Evolutionary conservation across 2,113 vertebrate genomes (phyloP), one percentile per base, ranked within the genome.

Genomic region (Monopterus albus): DNA sequence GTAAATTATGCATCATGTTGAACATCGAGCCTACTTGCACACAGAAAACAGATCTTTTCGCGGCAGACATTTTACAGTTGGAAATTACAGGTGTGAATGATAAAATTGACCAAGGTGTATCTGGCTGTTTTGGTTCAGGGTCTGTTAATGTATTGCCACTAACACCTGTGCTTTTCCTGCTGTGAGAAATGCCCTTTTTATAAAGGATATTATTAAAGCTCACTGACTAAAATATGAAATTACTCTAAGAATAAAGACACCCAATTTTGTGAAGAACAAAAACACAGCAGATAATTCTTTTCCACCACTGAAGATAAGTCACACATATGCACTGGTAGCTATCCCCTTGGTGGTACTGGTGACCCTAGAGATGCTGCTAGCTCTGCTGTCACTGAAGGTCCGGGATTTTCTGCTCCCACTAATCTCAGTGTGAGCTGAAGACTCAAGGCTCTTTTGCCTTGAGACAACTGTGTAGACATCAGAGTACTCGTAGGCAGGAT

Each of bases 291-390:
- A 5, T 4, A 9, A 10, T 38, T 17, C 3, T 14, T 11, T 57
- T 39, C 18, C 21, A 31, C 8, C 5, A 50, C n/a, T 52, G 15
- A 23, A 31, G 23, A 26, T 3, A 40, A 11, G 12, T 92, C 80
- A 98, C 69, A 97, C 96, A 0, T 96, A 96, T 57, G 92, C 93
- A 0, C 94, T 74, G 39, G 43, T 94, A 73, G 92, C 92, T 77
- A 94, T 86, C 71, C 91, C 85, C 91, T 33, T 81, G 33, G 72
- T 88, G 29, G 35, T 45, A 5, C n/a, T 20, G 20, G 60, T 87
- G 43, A 79, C 72, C 2, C 26, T 49, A 5, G 90, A 90, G 46
- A 81, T 26, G 62, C 71, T 86, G 68, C 84, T 88, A 23, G 10
- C 63, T 36, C 61, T 50, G 62, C 64, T 69, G 18, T 14, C 21